Conservation (phyloP, 2,113 vertebrate genomes). For the Eudyptes chrysolophus region DNA sequence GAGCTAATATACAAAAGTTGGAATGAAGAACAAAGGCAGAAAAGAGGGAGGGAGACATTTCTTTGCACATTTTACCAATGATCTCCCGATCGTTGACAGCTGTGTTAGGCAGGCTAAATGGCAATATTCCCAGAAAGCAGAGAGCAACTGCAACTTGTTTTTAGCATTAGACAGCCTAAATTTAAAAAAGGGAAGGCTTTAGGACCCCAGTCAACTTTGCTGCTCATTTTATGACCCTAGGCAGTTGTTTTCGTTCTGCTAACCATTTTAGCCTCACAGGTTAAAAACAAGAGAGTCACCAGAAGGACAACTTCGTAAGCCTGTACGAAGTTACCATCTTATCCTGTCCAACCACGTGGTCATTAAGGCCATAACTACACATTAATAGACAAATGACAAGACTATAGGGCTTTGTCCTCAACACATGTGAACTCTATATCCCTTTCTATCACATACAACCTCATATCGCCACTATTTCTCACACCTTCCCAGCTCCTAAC, state of each 20-base stretch:
- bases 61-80: not conserved
- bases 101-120: not conserved
- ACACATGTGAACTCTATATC: not conserved
- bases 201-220: not conserved
- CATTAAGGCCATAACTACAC: not conserved
- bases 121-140: not conserved
- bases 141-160: not conserved
- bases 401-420: not conserved
- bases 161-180: not conserved
- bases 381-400: not conserved
- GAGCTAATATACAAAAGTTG: not conserved
- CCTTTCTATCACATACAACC: not conserved
- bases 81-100: not conserved
- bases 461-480: not conserved
- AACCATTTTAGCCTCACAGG: not conserved
- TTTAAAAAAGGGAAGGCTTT: not conserved
- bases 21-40: not conserved
- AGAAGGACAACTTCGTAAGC: not conserved
- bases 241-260: not conserved
- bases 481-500: not conserved
- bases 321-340: not conserved
- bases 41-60: not conserved
- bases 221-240: not conserved
- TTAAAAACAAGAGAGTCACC: not conserved
- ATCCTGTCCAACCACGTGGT: not conserved